A percentile compares a stretch with the other conserved stretches of the same genome.
Evolutionary conservation across 2,797 vertebrate species (phyloP).

Genomic region (Lagorchestes hirsutus): DNA sequence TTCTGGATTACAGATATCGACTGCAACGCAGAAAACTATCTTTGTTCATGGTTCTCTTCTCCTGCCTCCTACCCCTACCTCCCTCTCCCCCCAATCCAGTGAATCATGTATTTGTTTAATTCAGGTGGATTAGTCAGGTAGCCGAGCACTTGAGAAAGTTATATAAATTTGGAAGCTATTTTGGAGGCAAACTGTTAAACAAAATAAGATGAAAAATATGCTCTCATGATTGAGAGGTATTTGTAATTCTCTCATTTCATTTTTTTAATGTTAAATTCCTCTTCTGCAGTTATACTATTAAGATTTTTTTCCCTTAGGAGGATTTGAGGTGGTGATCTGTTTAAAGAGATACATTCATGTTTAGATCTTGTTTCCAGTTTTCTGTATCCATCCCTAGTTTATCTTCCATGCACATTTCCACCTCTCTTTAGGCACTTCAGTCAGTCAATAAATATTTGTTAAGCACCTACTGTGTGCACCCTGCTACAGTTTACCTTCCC

Average conservation of each 20-base stretch:
- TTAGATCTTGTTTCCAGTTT: not conserved
- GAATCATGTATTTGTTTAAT: slow-evolving; percentile 51
- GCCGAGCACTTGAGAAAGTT: slow-evolving; percentile 72
- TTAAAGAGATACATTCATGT: not conserved
- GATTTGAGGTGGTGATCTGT: not conserved
- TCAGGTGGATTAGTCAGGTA: slow-evolving; percentile 57
- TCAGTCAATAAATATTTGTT: not conserved
- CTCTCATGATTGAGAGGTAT: not conserved
- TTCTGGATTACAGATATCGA: slow-evolving; percentile 73
- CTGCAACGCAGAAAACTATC: slow-evolving; percentile 70
- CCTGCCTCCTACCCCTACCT: not conserved
- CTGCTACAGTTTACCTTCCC: not conserved
- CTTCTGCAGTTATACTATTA: not conserved
- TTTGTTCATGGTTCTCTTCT: not conserved
- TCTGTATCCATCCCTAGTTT: not conserved
- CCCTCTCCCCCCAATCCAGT: not conserved
- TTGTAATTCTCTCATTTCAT: slow-evolving; percentile 58
- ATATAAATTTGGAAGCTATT: slow-evolving; percentile 60
- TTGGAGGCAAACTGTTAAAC: slow-evolving; percentile 32
- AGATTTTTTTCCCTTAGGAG: not conserved
- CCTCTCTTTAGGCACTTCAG: not conserved
- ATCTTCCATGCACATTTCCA: not conserved
- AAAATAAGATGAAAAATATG: slow-evolving; percentile 22
- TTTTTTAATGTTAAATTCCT: slow-evolving; percentile 21
- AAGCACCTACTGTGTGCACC: not conserved